These are phyloP conservation scores for Clunio marinus DNA, from an alignment of 2,888 invertebrate genomes.

Conservation along the genomic window DNA sequence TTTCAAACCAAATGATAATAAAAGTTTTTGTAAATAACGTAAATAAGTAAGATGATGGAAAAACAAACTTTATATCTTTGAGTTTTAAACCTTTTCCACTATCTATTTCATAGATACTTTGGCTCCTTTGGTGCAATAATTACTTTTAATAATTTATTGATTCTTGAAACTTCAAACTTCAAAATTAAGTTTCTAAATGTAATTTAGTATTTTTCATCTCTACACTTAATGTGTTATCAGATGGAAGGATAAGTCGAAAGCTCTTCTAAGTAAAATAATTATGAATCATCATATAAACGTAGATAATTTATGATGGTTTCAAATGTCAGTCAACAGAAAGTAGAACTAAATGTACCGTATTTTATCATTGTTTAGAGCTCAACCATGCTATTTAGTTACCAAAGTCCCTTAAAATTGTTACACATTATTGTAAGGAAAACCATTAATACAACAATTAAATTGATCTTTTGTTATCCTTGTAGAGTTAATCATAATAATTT, in stretches of 20 bases:
- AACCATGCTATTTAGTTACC: not conserved
- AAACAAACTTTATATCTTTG: not conserved
- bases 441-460: not conserved
- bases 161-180: not conserved
- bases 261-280: not conserved
- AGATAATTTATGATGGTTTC: constrained; percentile 3
- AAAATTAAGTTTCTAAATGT: not conserved
- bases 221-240: not conserved
- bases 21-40: not conserved
- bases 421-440: not conserved
- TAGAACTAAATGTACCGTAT: constrained; percentile 5
- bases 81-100: not conserved
- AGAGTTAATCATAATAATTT: no score
- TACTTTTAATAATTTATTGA: constrained; percentile 6
- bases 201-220: not conserved
- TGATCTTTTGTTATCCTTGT: not conserved
- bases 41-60: no score
- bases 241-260: no score
- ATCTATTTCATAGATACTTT: not conserved
- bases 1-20: not conserved
- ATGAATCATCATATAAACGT: not conserved
- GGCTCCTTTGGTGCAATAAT: not conserved
- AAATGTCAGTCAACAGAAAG: constrained; percentile 3
- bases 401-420: not conserved
- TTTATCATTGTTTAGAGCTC: constrained; percentile 1